phyloP scores from a whole-genome alignment of 2,888 invertebrate species.

The Drosophila neutralis region DNA sequence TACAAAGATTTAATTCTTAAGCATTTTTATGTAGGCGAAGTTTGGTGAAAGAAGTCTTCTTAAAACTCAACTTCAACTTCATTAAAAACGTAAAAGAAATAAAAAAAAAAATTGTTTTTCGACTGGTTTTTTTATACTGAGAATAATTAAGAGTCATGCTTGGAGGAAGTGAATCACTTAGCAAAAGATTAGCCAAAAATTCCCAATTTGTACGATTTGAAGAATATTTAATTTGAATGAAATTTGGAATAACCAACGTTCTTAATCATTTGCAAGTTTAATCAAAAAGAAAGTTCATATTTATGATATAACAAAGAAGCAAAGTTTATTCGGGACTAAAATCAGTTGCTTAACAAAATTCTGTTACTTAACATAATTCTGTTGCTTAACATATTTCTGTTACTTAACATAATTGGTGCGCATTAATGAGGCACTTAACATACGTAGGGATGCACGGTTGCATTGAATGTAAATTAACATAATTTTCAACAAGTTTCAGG shows the following conservation, averaged over 20 bases:
- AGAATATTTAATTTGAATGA: background rate
- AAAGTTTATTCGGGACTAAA: no score
- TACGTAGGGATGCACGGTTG: no score
- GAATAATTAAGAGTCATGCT: slow-evolving; percentile 24
- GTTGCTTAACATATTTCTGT: no score
- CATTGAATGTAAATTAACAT: no score
- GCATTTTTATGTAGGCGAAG: slow-evolving; percentile 16
- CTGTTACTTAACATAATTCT: no score
- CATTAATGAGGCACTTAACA: no score
- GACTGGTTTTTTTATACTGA: background rate
- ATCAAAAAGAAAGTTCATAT: background rate
- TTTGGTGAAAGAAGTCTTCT: slow-evolving; percentile 19
- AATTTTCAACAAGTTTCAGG: background rate
- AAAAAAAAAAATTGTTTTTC: background rate
- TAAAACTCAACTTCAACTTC: slow-evolving; percentile 1
- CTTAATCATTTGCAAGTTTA: slow-evolving; percentile 11
- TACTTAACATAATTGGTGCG: no score
- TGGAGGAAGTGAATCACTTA: slow-evolving; percentile 30
- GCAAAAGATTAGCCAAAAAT: slow-evolving; percentile 12
- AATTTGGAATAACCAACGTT: background rate
- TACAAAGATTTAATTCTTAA: slow-evolving; percentile 53
- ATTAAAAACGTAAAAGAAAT: slow-evolving; percentile 6
- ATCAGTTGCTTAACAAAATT: no score
- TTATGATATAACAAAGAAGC: background rate
- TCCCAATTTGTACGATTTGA: background rate